Evolutionary conservation across 2,888 invertebrate species (phyloP).

Genomic region (Euzophera pinguis): DNA sequence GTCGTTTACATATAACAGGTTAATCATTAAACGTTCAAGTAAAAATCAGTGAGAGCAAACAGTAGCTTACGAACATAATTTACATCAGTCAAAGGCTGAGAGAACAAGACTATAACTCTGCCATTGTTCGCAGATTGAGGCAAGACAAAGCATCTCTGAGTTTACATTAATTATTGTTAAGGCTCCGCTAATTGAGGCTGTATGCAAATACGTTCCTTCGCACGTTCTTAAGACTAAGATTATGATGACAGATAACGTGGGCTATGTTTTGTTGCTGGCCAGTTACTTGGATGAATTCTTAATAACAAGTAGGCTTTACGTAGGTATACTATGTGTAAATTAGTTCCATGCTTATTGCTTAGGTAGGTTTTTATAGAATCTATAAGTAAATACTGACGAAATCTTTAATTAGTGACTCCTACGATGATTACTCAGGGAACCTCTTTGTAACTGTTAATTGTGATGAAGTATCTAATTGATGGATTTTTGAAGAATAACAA

Average conservation of each 20-base stretch:
- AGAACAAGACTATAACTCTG: slow-evolving; percentile 13
- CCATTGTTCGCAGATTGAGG: slow-evolving; percentile 23
- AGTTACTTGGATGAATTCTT: too few species aligned
- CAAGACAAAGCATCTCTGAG: slow-evolving; percentile 29
- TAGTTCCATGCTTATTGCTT: not conserved
- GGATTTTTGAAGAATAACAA: too few species aligned
- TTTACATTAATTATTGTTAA: slow-evolving; percentile 37
- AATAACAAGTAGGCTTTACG: too few species aligned
- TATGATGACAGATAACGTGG: slow-evolving; percentile 21
- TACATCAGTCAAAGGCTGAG: slow-evolving; percentile 18
- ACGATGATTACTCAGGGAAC: not conserved
- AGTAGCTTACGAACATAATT: slow-evolving; percentile 17
- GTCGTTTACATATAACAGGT: too few species aligned
- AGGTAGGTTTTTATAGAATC: too few species aligned
- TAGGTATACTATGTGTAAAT: not conserved
- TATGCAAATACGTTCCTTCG: slow-evolving; percentile 25
- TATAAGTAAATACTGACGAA: too few species aligned
- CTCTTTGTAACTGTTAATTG: not conserved
- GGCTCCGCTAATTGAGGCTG: slow-evolving; percentile 37
- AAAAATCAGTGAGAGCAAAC: not conserved
- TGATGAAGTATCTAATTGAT: too few species aligned
- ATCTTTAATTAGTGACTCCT: not conserved
- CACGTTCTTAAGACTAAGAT: slow-evolving; percentile 26
- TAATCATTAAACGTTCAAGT: not conserved
- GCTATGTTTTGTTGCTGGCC: slow-evolving; percentile 5